A percentile compares a stretch with the other conserved stretches of the same genome.
These are phyloP conservation scores for Phaenicophaeus curvirostris DNA, from an alignment of 2,797 vertebrate genomes.

Conservation along the genomic window DNA sequence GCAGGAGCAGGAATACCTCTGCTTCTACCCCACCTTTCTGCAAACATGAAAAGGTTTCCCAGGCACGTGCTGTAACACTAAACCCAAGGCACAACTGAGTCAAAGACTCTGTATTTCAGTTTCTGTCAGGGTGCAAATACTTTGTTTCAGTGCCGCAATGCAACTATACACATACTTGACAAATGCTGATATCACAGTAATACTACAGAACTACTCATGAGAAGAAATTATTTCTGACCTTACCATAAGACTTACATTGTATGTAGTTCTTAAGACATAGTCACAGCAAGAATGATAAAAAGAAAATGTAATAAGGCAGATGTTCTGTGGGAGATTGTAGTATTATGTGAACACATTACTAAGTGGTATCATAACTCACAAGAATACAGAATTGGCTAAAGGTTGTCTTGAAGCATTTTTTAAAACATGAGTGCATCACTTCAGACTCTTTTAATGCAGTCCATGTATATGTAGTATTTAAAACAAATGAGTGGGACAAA, in stretches of 20 bases:
- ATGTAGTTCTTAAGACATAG: neutral
- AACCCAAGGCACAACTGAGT: neutral
- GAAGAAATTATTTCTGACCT: neutral
- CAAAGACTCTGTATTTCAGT: neutral
- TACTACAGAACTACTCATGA: neutral
- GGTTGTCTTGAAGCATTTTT: neutral
- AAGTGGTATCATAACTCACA: neutral
- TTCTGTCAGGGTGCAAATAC: neutral
- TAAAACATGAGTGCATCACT: neutral
- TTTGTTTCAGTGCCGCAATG: neutral
- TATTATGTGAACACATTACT: neutral
- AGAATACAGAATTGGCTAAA: neutral
- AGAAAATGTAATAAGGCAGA: neutral
- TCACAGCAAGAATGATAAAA: neutral
- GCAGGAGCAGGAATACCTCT: neutral
- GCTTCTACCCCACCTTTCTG: neutral
- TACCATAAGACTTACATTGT: neutral
- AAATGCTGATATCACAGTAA: neutral
- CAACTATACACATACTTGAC: neutral
- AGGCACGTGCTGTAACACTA: accelerated
- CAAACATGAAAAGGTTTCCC: neutral
- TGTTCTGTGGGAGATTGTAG: neutral
- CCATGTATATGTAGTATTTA: neutral
- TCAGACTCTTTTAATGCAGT: neutral
- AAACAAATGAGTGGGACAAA: neutral